Percentiles rank a stretch among this genome's conserved stretches.
These are phyloP conservation scores for Cercocebus atys DNA, from an alignment of 2,113 vertebrate species.

Conservation along the genomic window DNA sequence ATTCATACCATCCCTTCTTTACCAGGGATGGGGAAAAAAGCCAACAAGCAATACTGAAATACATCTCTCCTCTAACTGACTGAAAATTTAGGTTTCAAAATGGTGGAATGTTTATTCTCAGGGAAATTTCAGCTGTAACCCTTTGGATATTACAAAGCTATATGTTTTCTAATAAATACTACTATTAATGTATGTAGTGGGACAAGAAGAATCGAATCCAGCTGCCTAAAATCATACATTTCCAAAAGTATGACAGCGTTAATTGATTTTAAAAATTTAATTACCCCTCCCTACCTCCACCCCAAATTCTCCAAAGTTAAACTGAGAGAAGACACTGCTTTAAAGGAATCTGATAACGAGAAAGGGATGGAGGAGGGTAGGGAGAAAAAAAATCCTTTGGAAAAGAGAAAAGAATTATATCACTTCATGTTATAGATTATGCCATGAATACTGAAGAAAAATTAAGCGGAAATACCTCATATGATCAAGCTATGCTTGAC, in stretches of 20 bases:
- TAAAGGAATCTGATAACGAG: neutral
- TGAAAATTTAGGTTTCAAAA: neutral
- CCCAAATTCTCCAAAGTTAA: slow-evolving; percentile 19
- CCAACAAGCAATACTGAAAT: neutral
- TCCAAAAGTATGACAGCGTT: neutral
- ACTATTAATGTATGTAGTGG: neutral
- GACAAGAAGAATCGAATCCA: neutral
- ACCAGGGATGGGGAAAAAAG: neutral
- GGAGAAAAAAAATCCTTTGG: neutral
- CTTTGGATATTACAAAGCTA: neutral
- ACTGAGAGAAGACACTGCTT: neutral
- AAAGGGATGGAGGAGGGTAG: neutral
- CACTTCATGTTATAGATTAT: neutral
- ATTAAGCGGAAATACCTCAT: neutral
- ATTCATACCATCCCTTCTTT: neutral
- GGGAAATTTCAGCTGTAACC: neutral
- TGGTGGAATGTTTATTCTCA: neutral
- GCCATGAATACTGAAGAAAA: neutral
- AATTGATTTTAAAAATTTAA: neutral
- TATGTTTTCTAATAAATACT: neutral
- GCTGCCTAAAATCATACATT: neutral
- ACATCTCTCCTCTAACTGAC: neutral
- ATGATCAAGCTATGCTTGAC: neutral
- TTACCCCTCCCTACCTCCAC: neutral
- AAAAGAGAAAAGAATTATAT: neutral